Percentiles rank a stretch among this genome's conserved stretches.
These are phyloP conservation scores for Ashinkailepas kermadecensis DNA, from an alignment of 2,888 invertebrate species.

Conservation along the genomic window DNA sequence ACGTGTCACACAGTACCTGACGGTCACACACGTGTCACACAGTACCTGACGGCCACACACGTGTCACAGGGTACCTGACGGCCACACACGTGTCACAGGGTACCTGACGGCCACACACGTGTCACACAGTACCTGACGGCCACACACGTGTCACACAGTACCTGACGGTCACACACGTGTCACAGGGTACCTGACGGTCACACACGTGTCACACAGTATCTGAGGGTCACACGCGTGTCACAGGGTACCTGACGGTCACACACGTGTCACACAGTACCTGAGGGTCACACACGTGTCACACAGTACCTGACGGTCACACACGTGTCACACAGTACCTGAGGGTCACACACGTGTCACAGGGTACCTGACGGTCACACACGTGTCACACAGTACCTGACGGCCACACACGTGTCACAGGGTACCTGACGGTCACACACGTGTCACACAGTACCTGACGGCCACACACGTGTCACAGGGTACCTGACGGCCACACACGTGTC, in stretches of 20 bases:
- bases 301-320: too few relatives aligned
- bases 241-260: constrained; percentile 52
- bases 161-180: too few relatives aligned
- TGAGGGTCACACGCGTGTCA: too few relatives aligned
- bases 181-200: constrained; percentile 54
- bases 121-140: constrained; percentile 57
- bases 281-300: constrained; percentile 25
- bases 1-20: constrained; percentile 60
- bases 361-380: too few relatives aligned
- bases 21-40: constrained; percentile 26
- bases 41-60: too few relatives aligned
- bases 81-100: background rate
- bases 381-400: constrained; percentile 58
- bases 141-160: background rate
- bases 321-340: constrained; percentile 60
- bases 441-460: constrained; percentile 58
- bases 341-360: background rate
- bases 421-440: too few relatives aligned
- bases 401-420: background rate
- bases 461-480: background rate
- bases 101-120: too few relatives aligned
- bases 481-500: too few relatives aligned
- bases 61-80: constrained; percentile 60
- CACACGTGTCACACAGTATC: background rate
- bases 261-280: constrained; percentile 61